Base-by-base conservation (phyloP, 2,888 invertebrate genomes). In the Sipha maydis region DNA sequence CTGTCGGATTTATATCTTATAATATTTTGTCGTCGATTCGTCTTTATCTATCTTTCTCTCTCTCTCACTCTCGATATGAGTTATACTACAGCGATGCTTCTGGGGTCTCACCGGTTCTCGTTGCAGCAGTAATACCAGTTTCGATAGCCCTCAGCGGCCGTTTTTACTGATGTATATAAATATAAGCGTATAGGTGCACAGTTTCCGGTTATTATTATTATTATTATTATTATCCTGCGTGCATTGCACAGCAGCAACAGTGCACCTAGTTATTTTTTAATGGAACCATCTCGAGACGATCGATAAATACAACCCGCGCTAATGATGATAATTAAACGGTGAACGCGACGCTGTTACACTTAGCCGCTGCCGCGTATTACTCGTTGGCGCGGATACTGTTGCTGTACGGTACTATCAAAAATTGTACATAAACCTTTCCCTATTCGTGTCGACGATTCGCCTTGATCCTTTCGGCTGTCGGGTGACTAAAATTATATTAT, bases 111-210 rank as follows among this genome's bases (percentile, higher is more conserved):
- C 38, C 38, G 75, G 38, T 17, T 14, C 28, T 25, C 25, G 34
- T 28, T 5, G 61, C 38, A 9, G 41, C 19, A 31, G 76, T 21
- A 41, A 84, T 84, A 86, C 86, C 86, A 86, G 86, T 86, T 86
- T 86, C 73, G 73, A 86, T 84, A 84, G 84, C 84, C 76, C 84
- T 84, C 76, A 84, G 84, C 84, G 41, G 76, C 56, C 67, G 80
- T 67, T 28, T 19, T 38, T 7, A 34, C 31, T 19, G 4, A 31
- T 71, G 7, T 28, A 31, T 71, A 71, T 11, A 14, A 0, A 28
- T 71, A 14, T 31, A 28, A 25, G 19, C 3, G 25, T 34, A 25
- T 25, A 31, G 1, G 19, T 48, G 41, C 79, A 3, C 31, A 9
- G 54, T 21, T 34, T 71, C 56, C 86, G 85, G 69, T 85, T 85